phyloP scores from a whole-genome alignment of 2,797 vertebrate genomes.

The Phoebastria nigripes region DNA sequence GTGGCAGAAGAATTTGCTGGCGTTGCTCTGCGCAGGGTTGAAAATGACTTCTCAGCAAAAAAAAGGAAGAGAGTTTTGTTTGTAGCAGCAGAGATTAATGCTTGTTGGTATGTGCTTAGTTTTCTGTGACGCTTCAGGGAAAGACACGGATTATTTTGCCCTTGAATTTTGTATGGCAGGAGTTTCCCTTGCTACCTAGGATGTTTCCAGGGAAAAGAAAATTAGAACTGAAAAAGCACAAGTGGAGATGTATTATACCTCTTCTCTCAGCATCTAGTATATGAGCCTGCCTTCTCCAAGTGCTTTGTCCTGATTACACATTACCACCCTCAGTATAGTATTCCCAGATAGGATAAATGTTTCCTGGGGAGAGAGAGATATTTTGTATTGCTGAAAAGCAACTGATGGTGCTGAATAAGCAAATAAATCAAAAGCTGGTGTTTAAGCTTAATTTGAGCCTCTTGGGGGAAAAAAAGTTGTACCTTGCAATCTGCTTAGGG shows the following conservation, averaged over 20 bases:
- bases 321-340: not conserved
- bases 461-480: not conserved
- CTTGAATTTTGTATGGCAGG: not conserved
- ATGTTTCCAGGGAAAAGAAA: conserved; percentile 2
- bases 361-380: not conserved
- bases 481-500: not conserved
- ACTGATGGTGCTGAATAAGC: conserved; percentile 17
- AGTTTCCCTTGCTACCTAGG: not conserved
- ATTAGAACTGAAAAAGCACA: not conserved
- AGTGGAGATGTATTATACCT: not conserved
- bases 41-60: not conserved
- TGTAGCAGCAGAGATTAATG: not conserved
- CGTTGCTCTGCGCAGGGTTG: fast-evolving
- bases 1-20: not conserved
- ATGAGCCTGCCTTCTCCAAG: not conserved
- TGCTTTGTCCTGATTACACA: conserved; percentile 6
- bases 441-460: conserved; percentile 29
- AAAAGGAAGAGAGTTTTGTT: not conserved
- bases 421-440: not conserved
- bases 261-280: not conserved
- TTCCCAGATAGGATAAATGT: conserved; percentile 21
- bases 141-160: not conserved
- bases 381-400: conserved; percentile 17
- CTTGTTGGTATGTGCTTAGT: not conserved
- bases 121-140: not conserved